Base-by-base conservation (phyloP, 2,113 vertebrate species). In the Geococcyx californianus region DNA sequence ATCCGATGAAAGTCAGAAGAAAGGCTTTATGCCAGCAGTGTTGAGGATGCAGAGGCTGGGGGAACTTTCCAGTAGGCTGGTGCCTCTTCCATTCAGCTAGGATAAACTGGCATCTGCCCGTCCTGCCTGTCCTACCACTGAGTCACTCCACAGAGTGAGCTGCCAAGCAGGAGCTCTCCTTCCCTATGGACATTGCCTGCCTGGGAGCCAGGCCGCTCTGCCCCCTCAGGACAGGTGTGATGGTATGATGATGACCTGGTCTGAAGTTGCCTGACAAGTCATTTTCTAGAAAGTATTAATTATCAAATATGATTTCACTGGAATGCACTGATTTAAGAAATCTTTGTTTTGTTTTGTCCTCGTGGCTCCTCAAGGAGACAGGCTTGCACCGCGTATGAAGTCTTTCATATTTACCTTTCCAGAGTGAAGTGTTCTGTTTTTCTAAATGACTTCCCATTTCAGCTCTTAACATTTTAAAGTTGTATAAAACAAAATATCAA, bases 351-450 rank as follows among this genome's bases (percentile, higher is more conserved):
- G n/a, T 18, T 13, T 10, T 33, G 3, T 64, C 9, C 19, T 12
- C 7, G 1, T 12, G 42, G n/a, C 17, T 80, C 58, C 33, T 59
- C 58, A 59, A 42, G 45, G 45, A 36, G 24, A 49, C 7, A 51
- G 69, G 8, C n/a, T 69, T 74, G 29, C 28, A 19, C 26, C 0
- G 0, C 2, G 2, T 56, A 60, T 10, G 1, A 49, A 59, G 19
- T 3, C 4, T 81, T 87, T 44, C 44, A 13, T 4, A 62, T 69
- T 54, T 51, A 19, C 56, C 20, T 86, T 79, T 73, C 63, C 24
- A 7, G 44, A 72, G 28, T 29, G 38, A 69, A 70, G 8, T 29
- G 44, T 20, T 75, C 16, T 63, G 8, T 36, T 73, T 84, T 84
- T 52, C 36, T 56, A 60, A 51, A n/a, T 64, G 33, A 11, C 10